Evolutionary conservation across 2,797 vertebrate species (phyloP), one percentile per base, ranked within the genome.

Genomic region (Poecilia velifera): DNA sequence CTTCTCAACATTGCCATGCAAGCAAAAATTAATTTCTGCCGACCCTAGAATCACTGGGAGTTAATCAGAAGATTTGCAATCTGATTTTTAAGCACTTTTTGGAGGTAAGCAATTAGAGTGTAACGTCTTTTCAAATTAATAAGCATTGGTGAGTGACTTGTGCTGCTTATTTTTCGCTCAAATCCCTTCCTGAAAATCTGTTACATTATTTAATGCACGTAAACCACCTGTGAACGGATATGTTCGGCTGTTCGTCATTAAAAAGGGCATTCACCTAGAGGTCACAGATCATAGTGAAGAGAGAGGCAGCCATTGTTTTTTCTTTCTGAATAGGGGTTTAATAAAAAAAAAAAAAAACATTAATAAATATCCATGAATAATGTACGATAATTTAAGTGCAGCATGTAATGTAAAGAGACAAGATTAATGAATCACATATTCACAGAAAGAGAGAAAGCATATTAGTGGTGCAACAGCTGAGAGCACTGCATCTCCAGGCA

Each of bases 401-500:
- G 49, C n/a, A 51, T 73, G 46, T 72, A 64, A 25, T 46, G 22
- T 57, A 71, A 80, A 84, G 25, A 12, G 45, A 76, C n/a, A 75
- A 53, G 6, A 66, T 68, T 73, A 76, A 73, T 47, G 70, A 79
- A 57, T 36, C 3, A 73, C 43, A 72, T 6, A 76, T 16, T 74
- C 16, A 31, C 16, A 45, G 28, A 66, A 4, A 55, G 28, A 76
- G 13, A 79, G 25, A 55, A 62, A 59, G n/a, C 74, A 76, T 47
- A 82, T 81, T 79, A 75, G 36, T 14, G 2, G 43, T 79, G 53
- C 84, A 73, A 83, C 76, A 76, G 79, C 80, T 84, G 80, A 90
- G 88, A 89, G 82, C 77, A 80, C 28, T 81, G 72, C 80, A 85
- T 89, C 86, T 81, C 55, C 74, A 80, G 55, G 81, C 81, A 86